These are phyloP conservation scores for Drosophila sechellia DNA, from an alignment of 1,140 invertebrate genomes.

Conservation along the genomic window DNA sequence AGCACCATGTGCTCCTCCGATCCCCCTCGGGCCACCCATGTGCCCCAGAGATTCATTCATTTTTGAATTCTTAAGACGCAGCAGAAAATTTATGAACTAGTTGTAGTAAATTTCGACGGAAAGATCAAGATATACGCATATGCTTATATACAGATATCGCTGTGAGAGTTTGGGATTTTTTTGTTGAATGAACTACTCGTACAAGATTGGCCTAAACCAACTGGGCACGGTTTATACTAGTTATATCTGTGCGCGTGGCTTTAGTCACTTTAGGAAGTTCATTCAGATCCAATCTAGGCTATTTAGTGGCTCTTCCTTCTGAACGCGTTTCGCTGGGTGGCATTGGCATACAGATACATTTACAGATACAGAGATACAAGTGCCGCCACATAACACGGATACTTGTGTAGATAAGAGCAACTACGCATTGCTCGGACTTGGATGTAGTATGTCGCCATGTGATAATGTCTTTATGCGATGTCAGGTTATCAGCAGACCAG, in stretches of 20 bases:
- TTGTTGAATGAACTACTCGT: conserved; percentile 56
- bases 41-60: conserved; percentile 38
- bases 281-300: conserved; percentile 43
- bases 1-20: neutral
- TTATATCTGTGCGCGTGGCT: conserved; percentile 43
- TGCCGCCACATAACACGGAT: conserved; percentile 4
- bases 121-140: conserved; percentile 19
- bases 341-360: conserved; percentile 45
- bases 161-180: conserved; percentile 27
- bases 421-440: conserved; percentile 33
- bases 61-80: conserved; percentile 37
- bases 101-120: conserved; percentile 67
- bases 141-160: neutral
- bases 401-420: conserved; percentile 26
- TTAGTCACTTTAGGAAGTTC: conserved; percentile 49
- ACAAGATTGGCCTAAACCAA: conserved; percentile 41
- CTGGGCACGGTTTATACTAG: conserved; percentile 60
- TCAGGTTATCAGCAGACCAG: conserved; percentile 38
- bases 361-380: conserved; percentile 2
- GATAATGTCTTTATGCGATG: conserved; percentile 40
- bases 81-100: conserved; percentile 43
- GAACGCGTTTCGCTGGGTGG: conserved; percentile 32
- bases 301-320: conserved; percentile 25
- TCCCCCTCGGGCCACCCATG: neutral
- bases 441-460: conserved; percentile 40